Conservation (phyloP, 2,113 vertebrate species). For the Eptesicus fuscus region DNA sequence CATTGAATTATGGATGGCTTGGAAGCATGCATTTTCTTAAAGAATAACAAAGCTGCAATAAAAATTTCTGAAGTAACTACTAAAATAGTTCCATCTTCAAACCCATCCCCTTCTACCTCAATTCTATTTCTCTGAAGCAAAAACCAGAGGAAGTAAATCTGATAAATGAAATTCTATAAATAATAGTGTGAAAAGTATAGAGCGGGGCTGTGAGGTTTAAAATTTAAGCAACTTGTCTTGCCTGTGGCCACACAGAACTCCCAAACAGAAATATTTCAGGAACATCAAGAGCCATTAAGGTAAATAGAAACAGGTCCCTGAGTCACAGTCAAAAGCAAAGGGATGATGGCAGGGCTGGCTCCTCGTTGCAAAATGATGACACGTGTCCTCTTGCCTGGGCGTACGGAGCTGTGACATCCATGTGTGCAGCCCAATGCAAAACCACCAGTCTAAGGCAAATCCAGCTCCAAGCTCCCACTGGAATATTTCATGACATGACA, state of each 20-base stretch:
- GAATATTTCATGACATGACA: background rate
- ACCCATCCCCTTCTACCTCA: background rate
- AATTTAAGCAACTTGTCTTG: background rate
- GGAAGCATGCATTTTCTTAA: background rate
- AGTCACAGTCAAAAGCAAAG: background rate
- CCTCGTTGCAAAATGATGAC: background rate
- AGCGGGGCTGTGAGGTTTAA: background rate
- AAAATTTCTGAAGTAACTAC: background rate
- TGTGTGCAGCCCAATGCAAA: background rate
- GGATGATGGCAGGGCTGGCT: background rate
- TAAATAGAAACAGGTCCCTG: conserved; percentile 19
- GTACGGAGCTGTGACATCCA: background rate
- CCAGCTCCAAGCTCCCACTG: background rate
- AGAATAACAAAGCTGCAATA: background rate
- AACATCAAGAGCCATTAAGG: background rate
- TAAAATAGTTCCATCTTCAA: background rate
- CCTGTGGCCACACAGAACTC: background rate
- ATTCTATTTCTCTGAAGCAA: conserved; percentile 29
- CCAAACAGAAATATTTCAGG: background rate
- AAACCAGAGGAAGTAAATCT: conserved; percentile 7
- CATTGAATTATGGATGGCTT: background rate
- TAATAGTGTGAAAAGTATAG: background rate
- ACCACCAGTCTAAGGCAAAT: background rate
- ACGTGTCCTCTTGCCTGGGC: background rate
- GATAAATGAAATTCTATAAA: conserved; percentile 25